These are phyloP conservation scores for Cataglyphis albicans DNA, from an alignment of 2,888 invertebrate species.

Conservation along the genomic window DNA sequence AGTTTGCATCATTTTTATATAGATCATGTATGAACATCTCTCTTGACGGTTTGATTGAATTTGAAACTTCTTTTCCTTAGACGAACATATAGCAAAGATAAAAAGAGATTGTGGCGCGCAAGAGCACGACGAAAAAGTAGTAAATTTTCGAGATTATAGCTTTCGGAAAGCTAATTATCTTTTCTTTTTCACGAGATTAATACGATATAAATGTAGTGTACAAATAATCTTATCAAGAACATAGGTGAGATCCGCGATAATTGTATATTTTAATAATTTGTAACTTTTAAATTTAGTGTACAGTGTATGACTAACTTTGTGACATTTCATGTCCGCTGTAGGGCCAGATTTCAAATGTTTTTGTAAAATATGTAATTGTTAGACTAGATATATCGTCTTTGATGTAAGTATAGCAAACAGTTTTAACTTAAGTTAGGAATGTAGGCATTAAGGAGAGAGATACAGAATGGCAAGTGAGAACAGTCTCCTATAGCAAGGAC, in stretches of 20 bases:
- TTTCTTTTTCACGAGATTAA: conserved; percentile 28
- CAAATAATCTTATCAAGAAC: conserved; percentile 31
- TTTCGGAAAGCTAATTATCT: conserved; percentile 40
- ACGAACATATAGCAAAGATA: neutral
- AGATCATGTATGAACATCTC: neutral
- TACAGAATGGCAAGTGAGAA: conserved; percentile 76
- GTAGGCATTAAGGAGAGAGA: conserved; percentile 77
- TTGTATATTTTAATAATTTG: conserved; percentile 58
- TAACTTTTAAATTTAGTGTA: conserved; percentile 79
- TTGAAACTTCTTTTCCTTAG: conserved; percentile 31
- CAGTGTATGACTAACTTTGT: conserved; percentile 78
- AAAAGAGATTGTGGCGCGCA: neutral
- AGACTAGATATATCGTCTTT: conserved; percentile 79
- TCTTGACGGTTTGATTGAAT: conserved; percentile 12
- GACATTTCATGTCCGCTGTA: conserved; percentile 77
- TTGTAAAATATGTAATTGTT: conserved; percentile 83
- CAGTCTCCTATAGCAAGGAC: conserved; percentile 74
- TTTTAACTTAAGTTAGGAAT: conserved; percentile 76
- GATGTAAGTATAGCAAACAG: conserved; percentile 79
- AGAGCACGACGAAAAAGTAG: neutral
- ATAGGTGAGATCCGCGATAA: conserved; percentile 45
- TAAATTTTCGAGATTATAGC: conserved; percentile 46
- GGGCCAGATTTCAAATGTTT: conserved; percentile 78
- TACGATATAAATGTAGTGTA: conserved; percentile 32
- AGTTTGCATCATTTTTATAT: conserved; percentile 15